A percentile compares a stretch with the other conserved stretches of the same genome.
Evolutionary conservation across 2,113 vertebrate genomes (phyloP).

Genomic region (Scytalopus superciliaris): DNA sequence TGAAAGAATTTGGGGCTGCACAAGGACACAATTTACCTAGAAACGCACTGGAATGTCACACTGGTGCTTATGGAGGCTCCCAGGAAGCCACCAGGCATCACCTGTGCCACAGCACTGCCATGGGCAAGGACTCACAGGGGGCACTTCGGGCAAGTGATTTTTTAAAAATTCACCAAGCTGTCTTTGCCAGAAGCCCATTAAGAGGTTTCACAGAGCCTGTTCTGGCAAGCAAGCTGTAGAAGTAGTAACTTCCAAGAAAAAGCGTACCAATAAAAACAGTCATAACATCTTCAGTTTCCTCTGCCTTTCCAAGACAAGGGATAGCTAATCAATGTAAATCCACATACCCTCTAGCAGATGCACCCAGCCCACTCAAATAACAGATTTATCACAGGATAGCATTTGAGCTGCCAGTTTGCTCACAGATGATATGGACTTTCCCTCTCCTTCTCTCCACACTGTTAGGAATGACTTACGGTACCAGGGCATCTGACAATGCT

Average conservation of each 20-base stretch:
- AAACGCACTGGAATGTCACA: rapidly evolving
- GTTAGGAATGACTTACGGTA: neutral
- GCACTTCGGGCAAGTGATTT: neutral
- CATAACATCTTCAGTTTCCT: neutral
- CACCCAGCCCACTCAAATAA: neutral
- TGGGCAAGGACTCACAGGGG: neutral
- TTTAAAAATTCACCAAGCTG: neutral
- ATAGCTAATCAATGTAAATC: neutral
- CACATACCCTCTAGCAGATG: neutral
- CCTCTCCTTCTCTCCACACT: neutral
- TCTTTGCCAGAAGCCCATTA: neutral
- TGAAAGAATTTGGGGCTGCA: neutral
- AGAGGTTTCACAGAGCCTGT: neutral
- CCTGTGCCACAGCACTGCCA: too few relatives aligned
- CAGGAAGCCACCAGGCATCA: rapidly evolving
- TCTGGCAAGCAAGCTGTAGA: neutral
- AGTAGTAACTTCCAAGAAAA: neutral
- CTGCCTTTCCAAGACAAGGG: neutral
- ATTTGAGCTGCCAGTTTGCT: neutral
- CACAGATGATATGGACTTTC: neutral
- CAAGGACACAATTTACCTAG: too few relatives aligned
- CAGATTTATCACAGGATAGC: neutral
- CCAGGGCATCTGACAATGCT: neutral
- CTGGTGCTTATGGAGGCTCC: rapidly evolving
- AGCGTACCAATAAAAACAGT: neutral